Evolutionary conservation across 35 echinoderm and acorn worm species (phyloP).

Genomic region (Diadema setosum): DNA sequence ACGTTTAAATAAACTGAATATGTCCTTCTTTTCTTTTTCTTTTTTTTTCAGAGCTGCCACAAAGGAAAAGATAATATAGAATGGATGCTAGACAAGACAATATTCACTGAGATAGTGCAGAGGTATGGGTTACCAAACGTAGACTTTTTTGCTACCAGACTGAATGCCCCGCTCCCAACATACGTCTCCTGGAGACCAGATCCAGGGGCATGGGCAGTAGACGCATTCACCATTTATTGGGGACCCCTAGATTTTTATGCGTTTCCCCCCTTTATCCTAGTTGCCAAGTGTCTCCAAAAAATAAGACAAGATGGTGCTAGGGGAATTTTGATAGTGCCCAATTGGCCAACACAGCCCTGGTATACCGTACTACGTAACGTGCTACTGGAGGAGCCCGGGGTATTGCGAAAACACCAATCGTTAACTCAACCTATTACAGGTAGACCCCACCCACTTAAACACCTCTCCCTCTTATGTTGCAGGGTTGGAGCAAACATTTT

Average conservation of each 20-base stretch:
- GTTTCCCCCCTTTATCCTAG: background rate
- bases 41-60: too few relatives aligned
- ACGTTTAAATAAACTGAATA: too few relatives aligned
- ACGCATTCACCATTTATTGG: slow-evolving; percentile 73
- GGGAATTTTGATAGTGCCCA: slow-evolving; percentile 43
- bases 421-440: background rate
- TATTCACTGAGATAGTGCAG: slow-evolving; percentile 28
- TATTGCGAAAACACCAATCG: background rate
- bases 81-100: slow-evolving; percentile 58
- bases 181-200: slow-evolving; percentile 84
- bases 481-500: slow-evolving; percentile 11
- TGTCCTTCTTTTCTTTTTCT: too few relatives aligned
- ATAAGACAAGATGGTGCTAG: slow-evolving; percentile 2
- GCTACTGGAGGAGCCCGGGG: background rate
- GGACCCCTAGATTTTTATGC: background rate
- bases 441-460: background rate
- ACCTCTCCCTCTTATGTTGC: slow-evolving; percentile 22
- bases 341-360: slow-evolving; percentile 53
- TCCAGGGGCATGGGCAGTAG: slow-evolving; percentile 52
- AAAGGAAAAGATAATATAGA: slow-evolving; percentile 59
- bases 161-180: slow-evolving; percentile 36
- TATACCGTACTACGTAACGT: background rate
- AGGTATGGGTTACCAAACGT: slow-evolving; percentile 48
- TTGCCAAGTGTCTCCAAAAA: slow-evolving; percentile 56
- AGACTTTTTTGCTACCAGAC: slow-evolving; percentile 72